Conservation (phyloP, 2,888 invertebrate genomes). For the Cancer borealis region DNA sequence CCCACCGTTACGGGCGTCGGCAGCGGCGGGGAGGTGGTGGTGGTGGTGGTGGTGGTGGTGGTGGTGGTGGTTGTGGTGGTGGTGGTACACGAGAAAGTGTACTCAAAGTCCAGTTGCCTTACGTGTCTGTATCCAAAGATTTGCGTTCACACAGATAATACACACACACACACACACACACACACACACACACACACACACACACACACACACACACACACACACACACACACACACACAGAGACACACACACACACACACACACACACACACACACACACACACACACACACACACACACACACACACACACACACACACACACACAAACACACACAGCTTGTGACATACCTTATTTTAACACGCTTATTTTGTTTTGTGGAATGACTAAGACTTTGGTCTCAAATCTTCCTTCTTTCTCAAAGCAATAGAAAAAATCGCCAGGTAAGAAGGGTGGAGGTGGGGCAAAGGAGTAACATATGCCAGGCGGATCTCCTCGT, state of each 20-base stretch:
- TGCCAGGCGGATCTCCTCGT: background rate
- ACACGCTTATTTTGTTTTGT: background rate
- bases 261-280: background rate
- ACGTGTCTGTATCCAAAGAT: background rate
- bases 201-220: constrained; percentile 37
- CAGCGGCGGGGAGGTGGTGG: background rate
- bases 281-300: background rate
- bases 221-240: constrained; percentile 6
- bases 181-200: constrained; percentile 37
- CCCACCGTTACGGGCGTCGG: background rate
- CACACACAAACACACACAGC: too few species aligned
- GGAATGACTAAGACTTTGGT: background rate
- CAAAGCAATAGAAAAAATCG: background rate
- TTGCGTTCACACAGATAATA: background rate
- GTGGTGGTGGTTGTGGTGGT: background rate
- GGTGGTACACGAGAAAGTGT: background rate
- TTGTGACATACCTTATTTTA: background rate
- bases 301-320: background rate
- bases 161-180: background rate
- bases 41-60: background rate
- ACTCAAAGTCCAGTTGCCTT: background rate
- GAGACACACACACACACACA: background rate
- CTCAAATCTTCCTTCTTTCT: background rate
- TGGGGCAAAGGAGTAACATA: background rate
- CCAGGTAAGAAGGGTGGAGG: background rate